A percentile compares a stretch with the other conserved stretches of the same genome.
These are phyloP conservation scores for Sciurus niger DNA, from an alignment of 2,113 vertebrate species.

Conservation along the genomic window DNA sequence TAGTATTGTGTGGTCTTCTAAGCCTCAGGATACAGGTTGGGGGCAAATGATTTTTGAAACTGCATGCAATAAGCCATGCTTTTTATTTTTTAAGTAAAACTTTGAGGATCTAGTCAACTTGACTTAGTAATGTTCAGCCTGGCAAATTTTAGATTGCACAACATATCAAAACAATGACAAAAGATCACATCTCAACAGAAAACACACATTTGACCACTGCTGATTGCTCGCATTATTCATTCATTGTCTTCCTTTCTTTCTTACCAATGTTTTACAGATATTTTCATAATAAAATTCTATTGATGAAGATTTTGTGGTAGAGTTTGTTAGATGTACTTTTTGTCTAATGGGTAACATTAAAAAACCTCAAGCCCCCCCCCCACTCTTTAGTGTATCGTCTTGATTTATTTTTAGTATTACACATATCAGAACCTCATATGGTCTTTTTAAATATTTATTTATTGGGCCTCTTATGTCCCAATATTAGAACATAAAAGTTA, in stretches of 20 bases:
- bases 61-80: background rate
- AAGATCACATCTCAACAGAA: background rate
- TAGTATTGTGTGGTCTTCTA: background rate
- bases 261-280: background rate
- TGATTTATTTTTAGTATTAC: background rate
- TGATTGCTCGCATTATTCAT: background rate
- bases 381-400: background rate
- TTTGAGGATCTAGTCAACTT: background rate
- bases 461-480: background rate
- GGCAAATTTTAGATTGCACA: background rate
- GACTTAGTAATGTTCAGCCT: background rate
- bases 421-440: background rate
- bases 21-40: background rate
- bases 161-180: background rate
- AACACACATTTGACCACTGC: background rate
- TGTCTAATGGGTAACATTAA: background rate
- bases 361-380: fast-evolving
- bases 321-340: background rate
- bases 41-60: background rate
- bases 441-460: background rate
- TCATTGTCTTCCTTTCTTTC: background rate
- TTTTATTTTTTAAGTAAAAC: background rate
- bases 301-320: background rate
- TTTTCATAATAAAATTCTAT: background rate
- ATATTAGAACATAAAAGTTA: background rate